Conservation (phyloP, 2,113 vertebrate species). For the Aspidoscelis tigris region DNA sequence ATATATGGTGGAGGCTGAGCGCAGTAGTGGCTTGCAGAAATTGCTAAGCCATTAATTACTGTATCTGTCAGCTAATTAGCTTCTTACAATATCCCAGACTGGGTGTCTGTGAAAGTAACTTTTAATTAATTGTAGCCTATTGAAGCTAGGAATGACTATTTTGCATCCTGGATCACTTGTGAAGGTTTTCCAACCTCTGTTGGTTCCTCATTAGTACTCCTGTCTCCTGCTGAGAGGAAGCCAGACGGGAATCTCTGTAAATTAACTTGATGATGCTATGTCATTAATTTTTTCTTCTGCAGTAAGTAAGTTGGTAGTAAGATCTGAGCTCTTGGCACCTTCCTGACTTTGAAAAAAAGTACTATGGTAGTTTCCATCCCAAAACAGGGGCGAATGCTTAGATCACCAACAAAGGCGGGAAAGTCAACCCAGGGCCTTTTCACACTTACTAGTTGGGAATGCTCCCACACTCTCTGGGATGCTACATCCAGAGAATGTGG, state of each 20-base stretch:
- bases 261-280: conserved; percentile 14
- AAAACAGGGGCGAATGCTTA: conserved; percentile 9
- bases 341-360: conserved; percentile 13
- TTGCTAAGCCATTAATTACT: not conserved
- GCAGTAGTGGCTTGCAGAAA: conserved; percentile 3
- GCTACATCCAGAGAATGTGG: too few species aligned
- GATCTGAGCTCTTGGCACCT: not conserved
- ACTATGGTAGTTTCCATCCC: not conserved
- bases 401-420: conserved; percentile 36
- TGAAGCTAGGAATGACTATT: not conserved
- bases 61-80: conserved; percentile 8
- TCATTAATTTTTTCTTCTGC: conserved; percentile 11
- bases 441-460: too few species aligned
- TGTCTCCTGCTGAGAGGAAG: not conserved
- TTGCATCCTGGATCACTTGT: conserved; percentile 25
- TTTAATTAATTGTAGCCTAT: conserved; percentile 6
- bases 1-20: not conserved
- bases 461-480: too few species aligned
- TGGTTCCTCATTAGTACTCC: conserved; percentile 17
- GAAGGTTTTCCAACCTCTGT: conserved; percentile 26
- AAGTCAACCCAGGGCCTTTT: conserved; percentile 36
- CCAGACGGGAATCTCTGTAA: conserved; percentile 1
- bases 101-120: conserved; percentile 20
- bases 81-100: not conserved
- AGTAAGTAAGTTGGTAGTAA: not conserved